These are phyloP conservation scores for Orthosia gothica DNA, from an alignment of 2,888 invertebrate species.

Conservation along the genomic window DNA sequence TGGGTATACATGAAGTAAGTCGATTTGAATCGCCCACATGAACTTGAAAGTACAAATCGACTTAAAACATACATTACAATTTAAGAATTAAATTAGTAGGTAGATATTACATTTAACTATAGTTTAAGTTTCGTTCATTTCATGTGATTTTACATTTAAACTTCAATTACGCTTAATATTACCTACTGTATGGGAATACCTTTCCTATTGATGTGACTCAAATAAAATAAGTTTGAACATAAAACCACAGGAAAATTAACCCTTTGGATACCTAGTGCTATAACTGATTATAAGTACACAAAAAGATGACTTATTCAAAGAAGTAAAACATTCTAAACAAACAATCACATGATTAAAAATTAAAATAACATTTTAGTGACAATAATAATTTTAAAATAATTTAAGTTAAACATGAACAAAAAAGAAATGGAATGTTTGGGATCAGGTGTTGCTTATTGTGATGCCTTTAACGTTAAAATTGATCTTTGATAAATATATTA, in stretches of 20 bases:
- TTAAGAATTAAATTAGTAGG: slow-evolving; percentile 77
- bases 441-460: slow-evolving; percentile 74
- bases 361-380: slow-evolving; percentile 60
- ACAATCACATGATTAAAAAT: slow-evolving; percentile 68
- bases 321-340: slow-evolving; percentile 62
- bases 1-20: slow-evolving; percentile 45
- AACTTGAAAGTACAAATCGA: slow-evolving; percentile 49
- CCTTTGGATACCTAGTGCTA: slow-evolving; percentile 69
- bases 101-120: slow-evolving; percentile 77
- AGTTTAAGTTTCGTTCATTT: slow-evolving; percentile 78
- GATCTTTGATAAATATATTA: slow-evolving; percentile 71
- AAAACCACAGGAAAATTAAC: slow-evolving; percentile 78
- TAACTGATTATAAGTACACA: slow-evolving; percentile 65
- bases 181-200: slow-evolving; percentile 66
- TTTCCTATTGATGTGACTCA: slow-evolving; percentile 57
- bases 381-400: slow-evolving; percentile 48
- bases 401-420: slow-evolving; percentile 65
- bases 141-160: slow-evolving; percentile 83
- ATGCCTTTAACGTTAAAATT: slow-evolving; percentile 81
- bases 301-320: slow-evolving; percentile 63
- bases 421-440: slow-evolving; percentile 81
- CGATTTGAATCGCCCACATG: slow-evolving; percentile 42
- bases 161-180: slow-evolving; percentile 62
- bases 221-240: slow-evolving; percentile 73
- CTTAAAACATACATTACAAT: slow-evolving; percentile 59